Percentiles rank a stretch among this genome's conserved stretches.
Conservation (phyloP, 2,797 vertebrate species). For the Rhinoraja longicauda region DNA sequence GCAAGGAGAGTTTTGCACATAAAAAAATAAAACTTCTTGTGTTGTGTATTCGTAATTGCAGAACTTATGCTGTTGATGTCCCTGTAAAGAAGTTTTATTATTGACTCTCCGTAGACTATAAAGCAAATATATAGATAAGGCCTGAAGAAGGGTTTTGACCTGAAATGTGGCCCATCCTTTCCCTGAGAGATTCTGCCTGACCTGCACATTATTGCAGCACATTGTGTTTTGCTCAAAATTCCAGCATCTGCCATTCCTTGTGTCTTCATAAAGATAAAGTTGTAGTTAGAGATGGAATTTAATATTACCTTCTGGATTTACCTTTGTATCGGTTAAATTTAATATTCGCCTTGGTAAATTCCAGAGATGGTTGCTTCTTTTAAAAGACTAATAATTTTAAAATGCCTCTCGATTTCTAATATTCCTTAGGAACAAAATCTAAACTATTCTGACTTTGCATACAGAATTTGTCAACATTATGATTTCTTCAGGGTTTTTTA, state of each 20-base stretch:
- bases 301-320: background rate
- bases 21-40: no score
- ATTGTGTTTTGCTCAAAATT: no score
- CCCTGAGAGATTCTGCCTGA: no score
- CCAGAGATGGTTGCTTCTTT: background rate
- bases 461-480: background rate
- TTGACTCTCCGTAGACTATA: background rate
- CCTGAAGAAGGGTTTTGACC: no score
- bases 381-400: background rate
- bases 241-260: no score
- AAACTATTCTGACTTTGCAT: background rate
- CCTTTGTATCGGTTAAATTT: background rate
- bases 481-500: background rate
- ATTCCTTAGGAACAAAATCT: background rate
- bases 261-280: background rate
- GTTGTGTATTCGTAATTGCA: background rate
- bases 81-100: background rate
- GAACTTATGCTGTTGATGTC: background rate
- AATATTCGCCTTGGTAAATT: background rate
- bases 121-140: background rate
- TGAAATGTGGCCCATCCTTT: no score
- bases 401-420: background rate
- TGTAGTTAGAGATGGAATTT: background rate
- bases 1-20: no score
- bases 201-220: no score